Base-by-base conservation (phyloP, 2,888 invertebrate genomes). In the Eilema griseolum region DNA sequence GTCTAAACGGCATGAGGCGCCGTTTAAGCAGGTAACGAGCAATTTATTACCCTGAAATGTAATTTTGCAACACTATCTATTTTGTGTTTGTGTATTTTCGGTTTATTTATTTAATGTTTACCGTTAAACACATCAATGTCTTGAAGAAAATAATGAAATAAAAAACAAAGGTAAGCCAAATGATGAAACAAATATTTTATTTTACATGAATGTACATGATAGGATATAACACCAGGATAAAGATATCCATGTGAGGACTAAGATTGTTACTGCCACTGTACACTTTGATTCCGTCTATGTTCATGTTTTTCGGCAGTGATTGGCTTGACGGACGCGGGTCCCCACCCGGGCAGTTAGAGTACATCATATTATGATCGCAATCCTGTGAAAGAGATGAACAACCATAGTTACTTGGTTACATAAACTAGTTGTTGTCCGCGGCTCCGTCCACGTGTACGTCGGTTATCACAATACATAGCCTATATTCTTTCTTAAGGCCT, bases 321-420 rank as follows among this genome's bases (percentile, higher is more conserved):
- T 72, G 69, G 0, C 78, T 81, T 0, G 86, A 79, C 0, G 94
- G 93, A 2, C 93, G 80, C 0, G 94, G 93, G 65, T 94, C 94
- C 0, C 94, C 94, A 0, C 89, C 91, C 0, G 93, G 93, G 33
- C 94, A 94, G 73, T 89, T 91, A 0, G 31, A 1, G 64, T 92
- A 94, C 88, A 92, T 86, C 84, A 94, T 86, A 41, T 93, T 91
- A 0, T 75, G 72, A 3, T 93, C 92, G 63, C 94, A 94, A 28
- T 94, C 90, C 94, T 94, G 86, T 8, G 71, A 84, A 77, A 66
- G 72, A 65, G 4, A 64, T 61, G 31, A 33, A 1, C 7, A 63
- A 11, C 10, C 16, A 11, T 14, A 23, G 0, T 16, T 61, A 11
- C 28, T n/a, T n/a, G n/a, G n/a, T n/a, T n/a, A n/a, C n/a, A n/a